Conservation (phyloP, 2,888 invertebrate genomes). For the Lomographa bimaculata region DNA sequence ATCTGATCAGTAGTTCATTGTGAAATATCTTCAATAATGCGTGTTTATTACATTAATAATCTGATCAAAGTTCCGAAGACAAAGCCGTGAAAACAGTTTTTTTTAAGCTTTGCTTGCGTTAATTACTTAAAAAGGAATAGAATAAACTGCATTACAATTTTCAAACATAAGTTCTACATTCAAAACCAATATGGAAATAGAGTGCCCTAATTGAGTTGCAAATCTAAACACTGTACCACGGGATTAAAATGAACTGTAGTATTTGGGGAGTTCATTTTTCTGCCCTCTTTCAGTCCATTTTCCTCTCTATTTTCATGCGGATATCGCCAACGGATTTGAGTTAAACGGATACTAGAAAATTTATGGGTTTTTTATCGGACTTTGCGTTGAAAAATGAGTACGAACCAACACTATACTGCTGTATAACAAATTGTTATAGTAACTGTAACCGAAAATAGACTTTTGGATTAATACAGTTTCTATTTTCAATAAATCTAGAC, state of each 20-base stretch:
- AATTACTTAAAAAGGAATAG: no score
- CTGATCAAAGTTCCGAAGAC: no score
- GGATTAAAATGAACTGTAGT: conserved; percentile 14
- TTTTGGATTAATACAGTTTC: background rate
- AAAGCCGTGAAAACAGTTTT: no score
- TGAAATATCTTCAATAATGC: no score
- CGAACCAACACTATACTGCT: conserved; percentile 10
- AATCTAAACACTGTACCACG: conserved; percentile 4
- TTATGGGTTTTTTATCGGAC: conserved; percentile 23
- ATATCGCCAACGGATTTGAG: conserved; percentile 23
- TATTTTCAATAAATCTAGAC: background rate
- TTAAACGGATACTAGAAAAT: conserved; percentile 27
- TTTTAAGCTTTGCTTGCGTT: no score
- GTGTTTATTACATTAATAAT: no score
- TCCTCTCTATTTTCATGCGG: conserved; percentile 19
- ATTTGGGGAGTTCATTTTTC: conserved; percentile 18
- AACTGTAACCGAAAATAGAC: conserved; percentile 2
- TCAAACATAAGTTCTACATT: no score
- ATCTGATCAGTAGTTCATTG: no score
- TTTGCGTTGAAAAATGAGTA: conserved; percentile 22
- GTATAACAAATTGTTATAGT: conserved; percentile 14
- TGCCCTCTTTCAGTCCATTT: conserved; percentile 10
- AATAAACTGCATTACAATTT: no score
- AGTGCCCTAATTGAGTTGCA: no score
- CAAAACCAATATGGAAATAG: no score